A percentile compares a stretch with the other conserved stretches of the same genome.
Evolutionary conservation across 1,140 invertebrate genomes (phyloP).

Genomic region (Pseudomyrmex concolor): DNA sequence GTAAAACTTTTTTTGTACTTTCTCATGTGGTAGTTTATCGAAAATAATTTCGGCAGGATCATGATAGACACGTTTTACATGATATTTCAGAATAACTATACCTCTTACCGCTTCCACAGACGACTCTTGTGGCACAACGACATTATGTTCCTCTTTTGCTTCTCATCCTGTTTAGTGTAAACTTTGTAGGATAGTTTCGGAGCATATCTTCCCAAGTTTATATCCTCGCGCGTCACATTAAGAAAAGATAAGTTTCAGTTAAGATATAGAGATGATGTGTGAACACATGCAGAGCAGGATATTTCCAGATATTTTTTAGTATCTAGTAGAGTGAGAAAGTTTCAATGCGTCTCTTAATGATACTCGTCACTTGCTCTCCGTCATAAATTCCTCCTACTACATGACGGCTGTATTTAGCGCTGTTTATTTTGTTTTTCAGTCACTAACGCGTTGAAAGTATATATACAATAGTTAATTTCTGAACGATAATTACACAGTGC

Average conservation of each 20-base stretch:
- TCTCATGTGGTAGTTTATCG: conserved; percentile 41
- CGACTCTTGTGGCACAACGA: neutral
- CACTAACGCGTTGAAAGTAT: conserved; percentile 39
- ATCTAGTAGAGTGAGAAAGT: conserved; percentile 19
- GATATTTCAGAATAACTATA: conserved; percentile 12
- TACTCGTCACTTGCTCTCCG: conserved; percentile 26
- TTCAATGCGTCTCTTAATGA: conserved; percentile 21
- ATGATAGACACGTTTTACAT: conserved; percentile 52
- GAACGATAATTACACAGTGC: conserved; percentile 31
- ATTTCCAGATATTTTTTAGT: conserved; percentile 34
- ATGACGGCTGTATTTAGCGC: conserved; percentile 42
- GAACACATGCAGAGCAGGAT: conserved; percentile 24
- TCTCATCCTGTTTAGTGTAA: conserved; percentile 35
- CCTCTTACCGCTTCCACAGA: neutral
- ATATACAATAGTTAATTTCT: conserved; percentile 32
- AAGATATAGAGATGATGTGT: conserved; percentile 2
- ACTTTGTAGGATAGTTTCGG: conserved; percentile 30
- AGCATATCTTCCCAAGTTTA: conserved; percentile 24
- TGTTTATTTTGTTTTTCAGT: conserved; percentile 29
- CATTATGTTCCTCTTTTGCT: conserved; percentile 40
- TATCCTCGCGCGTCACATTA: neutral
- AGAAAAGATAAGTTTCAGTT: conserved; percentile 23
- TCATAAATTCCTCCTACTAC: conserved; percentile 38
- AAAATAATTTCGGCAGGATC: conserved; percentile 61
- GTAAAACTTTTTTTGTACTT: conserved; percentile 56